Evolutionary conservation across 2,113 vertebrate genomes (phyloP), one percentile per base, ranked within the genome.

Genomic region (Myrmecophaga tridactyla): DNA sequence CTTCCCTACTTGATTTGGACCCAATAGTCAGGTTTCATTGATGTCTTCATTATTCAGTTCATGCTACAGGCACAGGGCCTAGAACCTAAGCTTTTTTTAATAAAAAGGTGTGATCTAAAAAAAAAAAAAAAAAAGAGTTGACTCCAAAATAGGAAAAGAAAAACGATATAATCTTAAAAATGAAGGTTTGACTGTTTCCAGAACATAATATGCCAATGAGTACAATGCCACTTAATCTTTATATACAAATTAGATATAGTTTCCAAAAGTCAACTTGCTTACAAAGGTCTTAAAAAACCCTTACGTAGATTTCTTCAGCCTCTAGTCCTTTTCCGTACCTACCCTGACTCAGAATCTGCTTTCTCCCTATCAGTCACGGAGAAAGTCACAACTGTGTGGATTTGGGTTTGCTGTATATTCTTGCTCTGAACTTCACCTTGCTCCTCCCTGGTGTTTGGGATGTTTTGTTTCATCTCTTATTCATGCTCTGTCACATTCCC

Each of bases 391-490:
- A 36, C 76, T 0, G 2, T 53, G 18, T 48, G 23, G 29, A 29
- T 56, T 69, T 75, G 48, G 5, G 13, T 48, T 77, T 87, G 89
- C 46, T 80, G 0, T 92, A 43, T 86, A 76, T 62, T 72, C 62
- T 80, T 67, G 39, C 15, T 80, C 39, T 56, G 58, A 51, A n/a
- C 80, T 23, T 90, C 20, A 20, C 27, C 69, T 62, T 14, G 21
- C 3, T 46, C 25, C 18, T 63, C 39, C 17, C 48, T 36, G 67
- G 7, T 77, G 43, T 81, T 20, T 31, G 65, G 25, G 56, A 12
- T 39, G 41, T 56, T 46, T 69, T 17, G 9, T 29, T 81, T 62
- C 84, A 92, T 95, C 34, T 92, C 76, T 97, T 97, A 92, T 94
- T 96, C 81, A 82, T 82, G 60, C 53, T 21, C 4, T 48, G 15